Conservation (phyloP, 2,113 vertebrate species). For the Datnioides undecimradiatus region DNA sequence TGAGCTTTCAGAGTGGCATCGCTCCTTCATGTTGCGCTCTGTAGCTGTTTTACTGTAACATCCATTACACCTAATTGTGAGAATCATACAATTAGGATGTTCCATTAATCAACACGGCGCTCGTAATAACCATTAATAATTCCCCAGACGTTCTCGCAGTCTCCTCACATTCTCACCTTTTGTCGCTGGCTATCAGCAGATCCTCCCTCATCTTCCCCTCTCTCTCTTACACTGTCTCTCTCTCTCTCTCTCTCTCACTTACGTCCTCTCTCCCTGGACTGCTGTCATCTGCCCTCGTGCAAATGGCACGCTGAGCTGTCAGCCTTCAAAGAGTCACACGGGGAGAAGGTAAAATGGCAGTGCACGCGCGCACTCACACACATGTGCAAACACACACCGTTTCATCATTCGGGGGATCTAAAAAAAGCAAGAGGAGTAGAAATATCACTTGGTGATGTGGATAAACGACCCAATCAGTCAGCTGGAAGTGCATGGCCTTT, state of each 20-base stretch:
- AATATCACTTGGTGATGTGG: constrained; percentile 73
- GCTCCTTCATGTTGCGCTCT: constrained; percentile 61
- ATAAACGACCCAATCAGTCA: constrained; percentile 82
- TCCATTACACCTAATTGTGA: constrained; percentile 72
- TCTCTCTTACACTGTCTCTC: background rate
- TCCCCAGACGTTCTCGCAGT: constrained; percentile 25
- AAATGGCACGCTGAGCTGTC: constrained; percentile 69
- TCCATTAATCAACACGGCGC: constrained; percentile 61
- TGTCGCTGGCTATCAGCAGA: constrained; percentile 20
- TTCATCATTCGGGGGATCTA: constrained; percentile 69
- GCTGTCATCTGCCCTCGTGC: constrained; percentile 50
- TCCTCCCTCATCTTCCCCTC: background rate
- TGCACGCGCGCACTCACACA: constrained; percentile 11
- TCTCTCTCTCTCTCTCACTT: background rate
- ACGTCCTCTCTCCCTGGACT: constrained; percentile 24
- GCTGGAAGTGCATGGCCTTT: constrained; percentile 73
- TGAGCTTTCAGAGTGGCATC: constrained; percentile 51
- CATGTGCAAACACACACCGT: constrained; percentile 8
- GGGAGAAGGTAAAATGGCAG: constrained; percentile 39
- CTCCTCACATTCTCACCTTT: constrained; percentile 55
- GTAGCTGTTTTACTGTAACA: constrained; percentile 57
- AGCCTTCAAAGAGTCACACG: constrained; percentile 56
- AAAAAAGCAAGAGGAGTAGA: constrained; percentile 61
- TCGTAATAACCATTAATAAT: constrained; percentile 59
- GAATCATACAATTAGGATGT: constrained; percentile 60